Percentiles rank a stretch among this genome's conserved stretches.
Evolutionary conservation across 2,888 invertebrate genomes (phyloP).

Genomic region (Ceramica pisi): DNA sequence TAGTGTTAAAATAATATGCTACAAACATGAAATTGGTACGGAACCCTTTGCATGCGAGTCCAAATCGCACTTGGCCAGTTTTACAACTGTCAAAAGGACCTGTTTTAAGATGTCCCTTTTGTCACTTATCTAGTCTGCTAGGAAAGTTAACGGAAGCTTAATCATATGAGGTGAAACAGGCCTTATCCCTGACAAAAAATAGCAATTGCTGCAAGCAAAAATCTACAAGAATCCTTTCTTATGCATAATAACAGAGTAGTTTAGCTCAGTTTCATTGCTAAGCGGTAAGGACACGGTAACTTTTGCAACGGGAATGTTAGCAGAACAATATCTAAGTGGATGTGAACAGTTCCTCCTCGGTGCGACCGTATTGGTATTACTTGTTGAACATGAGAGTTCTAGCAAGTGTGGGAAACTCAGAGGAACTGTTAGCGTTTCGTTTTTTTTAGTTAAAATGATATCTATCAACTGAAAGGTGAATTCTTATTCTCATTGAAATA

Average conservation of each 20-base stretch:
- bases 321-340: slow-evolving; percentile 31
- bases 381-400: slow-evolving; percentile 15
- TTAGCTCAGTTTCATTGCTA: not conserved
- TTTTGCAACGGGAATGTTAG: slow-evolving; percentile 31
- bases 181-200: too few species aligned
- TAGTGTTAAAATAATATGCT: too few species aligned
- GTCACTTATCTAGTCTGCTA: too few species aligned
- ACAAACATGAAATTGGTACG: too few species aligned
- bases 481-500: too few species aligned
- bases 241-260: not conserved
- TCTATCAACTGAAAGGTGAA: not conserved
- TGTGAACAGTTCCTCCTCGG: slow-evolving; percentile 20
- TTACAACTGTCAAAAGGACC: too few species aligned
- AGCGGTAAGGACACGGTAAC: not conserved
- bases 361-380: slow-evolving; percentile 26
- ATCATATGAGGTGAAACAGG: too few species aligned
- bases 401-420: not conserved
- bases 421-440: not conserved
- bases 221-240: not conserved
- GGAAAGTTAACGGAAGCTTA: too few species aligned
- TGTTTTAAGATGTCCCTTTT: too few species aligned
- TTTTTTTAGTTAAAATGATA: not conserved
- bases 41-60: too few species aligned
- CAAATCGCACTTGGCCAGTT: too few species aligned
- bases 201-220: not conserved